Percentiles rank a stretch among this genome's conserved stretches.
phyloP scores from a whole-genome alignment of 2,113 vertebrate species.

The Ivindomyrus marchei region DNA sequence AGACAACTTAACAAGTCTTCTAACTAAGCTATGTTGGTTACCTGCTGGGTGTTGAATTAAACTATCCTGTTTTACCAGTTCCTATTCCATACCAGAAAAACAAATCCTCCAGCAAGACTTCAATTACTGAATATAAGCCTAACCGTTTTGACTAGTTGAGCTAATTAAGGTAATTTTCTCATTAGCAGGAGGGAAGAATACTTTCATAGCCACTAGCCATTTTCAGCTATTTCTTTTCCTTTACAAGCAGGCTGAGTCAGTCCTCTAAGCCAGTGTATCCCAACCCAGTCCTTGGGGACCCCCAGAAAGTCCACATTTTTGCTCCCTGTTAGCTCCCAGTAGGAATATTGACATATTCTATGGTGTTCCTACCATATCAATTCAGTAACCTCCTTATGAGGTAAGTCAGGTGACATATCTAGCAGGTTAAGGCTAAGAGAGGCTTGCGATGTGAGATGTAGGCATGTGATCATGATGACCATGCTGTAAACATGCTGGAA shows the following conservation, averaged over 20 bases:
- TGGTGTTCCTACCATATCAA: neutral
- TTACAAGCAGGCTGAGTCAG: neutral
- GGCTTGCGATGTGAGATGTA: neutral
- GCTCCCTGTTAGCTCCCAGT: neutral
- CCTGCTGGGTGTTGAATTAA: neutral
- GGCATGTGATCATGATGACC: neutral
- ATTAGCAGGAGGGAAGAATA: neutral
- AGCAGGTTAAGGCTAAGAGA: neutral
- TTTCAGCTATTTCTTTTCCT: neutral
- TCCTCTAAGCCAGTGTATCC: neutral
- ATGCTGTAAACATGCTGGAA: slow-evolving; percentile 10
- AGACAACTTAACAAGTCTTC: neutral
- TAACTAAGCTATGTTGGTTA: neutral
- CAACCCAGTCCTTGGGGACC: neutral
- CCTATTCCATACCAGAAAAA: neutral
- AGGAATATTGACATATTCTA: neutral
- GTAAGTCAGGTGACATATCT: neutral
- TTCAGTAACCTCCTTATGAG: neutral
- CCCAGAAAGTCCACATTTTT: neutral
- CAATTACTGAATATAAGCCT: neutral
- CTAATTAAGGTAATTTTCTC: neutral
- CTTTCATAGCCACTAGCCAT: neutral
- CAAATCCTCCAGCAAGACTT: neutral
- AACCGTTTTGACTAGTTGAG: neutral
- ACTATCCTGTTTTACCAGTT: neutral